A percentile compares a stretch with the other conserved stretches of the same genome.
phyloP scores from a whole-genome alignment of 2,113 vertebrate species.

The Brienomyrus brachyistius region DNA sequence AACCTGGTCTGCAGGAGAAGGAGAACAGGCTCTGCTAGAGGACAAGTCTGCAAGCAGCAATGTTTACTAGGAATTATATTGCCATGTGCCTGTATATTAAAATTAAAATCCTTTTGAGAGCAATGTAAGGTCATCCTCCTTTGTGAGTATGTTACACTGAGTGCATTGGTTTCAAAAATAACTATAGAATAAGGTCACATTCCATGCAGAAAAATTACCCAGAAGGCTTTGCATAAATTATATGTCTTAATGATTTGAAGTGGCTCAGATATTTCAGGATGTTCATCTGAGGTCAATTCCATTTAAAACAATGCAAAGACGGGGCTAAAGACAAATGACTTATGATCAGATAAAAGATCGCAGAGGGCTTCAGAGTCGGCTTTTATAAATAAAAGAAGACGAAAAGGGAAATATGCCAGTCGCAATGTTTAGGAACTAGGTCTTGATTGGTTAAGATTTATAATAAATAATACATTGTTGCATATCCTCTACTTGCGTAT shows the following conservation, averaged over 20 bases:
- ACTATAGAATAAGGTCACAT: constrained; percentile 1
- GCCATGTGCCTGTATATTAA: background rate
- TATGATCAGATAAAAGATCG: background rate
- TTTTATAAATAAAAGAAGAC: background rate
- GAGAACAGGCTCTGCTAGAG: background rate
- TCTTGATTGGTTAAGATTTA: background rate
- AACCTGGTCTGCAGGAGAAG: background rate
- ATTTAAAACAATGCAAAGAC: background rate
- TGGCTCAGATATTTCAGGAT: background rate
- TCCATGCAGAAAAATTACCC: background rate
- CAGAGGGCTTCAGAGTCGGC: background rate
- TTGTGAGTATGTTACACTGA: background rate
- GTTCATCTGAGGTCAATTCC: constrained; percentile 2
- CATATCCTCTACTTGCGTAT: background rate
- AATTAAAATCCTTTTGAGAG: background rate
- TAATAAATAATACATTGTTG: background rate
- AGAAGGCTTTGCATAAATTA: background rate
- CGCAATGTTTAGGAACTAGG: background rate
- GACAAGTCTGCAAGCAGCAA: background rate
- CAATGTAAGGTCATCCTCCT: background rate
- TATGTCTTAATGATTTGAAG: constrained; percentile 3
- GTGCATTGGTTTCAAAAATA: background rate
- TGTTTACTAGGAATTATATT: background rate
- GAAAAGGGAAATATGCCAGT: background rate
- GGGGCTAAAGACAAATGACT: background rate